Evolutionary conservation across 2,888 invertebrate genomes (phyloP).

Genomic region (Ferrisia virgata): DNA sequence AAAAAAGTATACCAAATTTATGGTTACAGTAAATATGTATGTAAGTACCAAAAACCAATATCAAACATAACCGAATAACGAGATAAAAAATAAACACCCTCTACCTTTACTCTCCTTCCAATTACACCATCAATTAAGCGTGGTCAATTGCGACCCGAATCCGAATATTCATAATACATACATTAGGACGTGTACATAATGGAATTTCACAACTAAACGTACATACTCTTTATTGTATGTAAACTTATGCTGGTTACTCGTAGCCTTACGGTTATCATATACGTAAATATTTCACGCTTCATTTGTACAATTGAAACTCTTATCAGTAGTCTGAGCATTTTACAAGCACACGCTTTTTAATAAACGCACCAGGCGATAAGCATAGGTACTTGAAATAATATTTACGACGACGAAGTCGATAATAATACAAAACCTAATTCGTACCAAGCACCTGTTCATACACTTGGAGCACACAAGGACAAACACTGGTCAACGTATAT

Average conservation of each 20-base stretch:
- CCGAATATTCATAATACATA: no score
- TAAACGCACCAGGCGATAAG: not conserved
- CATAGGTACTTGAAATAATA: not conserved
- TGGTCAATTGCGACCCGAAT: not conserved
- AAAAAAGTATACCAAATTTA: no score
- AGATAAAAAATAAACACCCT: no score
- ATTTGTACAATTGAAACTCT: not conserved
- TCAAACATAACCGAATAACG: no score
- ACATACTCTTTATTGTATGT: no score
- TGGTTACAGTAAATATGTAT: no score
- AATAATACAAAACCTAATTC: not conserved
- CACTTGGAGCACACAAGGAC: no score
- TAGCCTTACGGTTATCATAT: no score
- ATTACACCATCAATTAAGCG: not conserved
- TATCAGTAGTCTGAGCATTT: not conserved
- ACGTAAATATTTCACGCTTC: not conserved
- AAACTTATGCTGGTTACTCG: no score
- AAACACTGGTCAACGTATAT: no score
- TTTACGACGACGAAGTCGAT: not conserved
- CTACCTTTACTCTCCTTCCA: not conserved
- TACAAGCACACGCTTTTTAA: not conserved
- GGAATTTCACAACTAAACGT: not conserved
- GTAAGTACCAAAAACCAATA: no score
- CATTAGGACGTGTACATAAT: no score
- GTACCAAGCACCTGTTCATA: not conserved